Base-by-base conservation (phyloP, 1,140 invertebrate genomes). In the Drosophila simulans region DNA sequence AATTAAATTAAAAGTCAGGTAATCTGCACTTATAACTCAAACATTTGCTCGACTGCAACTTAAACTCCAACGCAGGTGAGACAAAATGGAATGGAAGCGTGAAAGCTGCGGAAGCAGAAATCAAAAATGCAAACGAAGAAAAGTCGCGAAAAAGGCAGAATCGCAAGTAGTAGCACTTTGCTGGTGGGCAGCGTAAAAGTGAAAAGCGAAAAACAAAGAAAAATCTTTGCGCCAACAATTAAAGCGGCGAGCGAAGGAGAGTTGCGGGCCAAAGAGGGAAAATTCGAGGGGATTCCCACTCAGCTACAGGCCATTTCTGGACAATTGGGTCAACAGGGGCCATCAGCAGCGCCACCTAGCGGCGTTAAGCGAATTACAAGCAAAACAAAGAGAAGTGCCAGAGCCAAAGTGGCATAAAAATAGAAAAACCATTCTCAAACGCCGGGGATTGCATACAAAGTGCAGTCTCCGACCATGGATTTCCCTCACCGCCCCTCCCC, bases 391-490 rank as follows among this genome's bases (percentile, higher is more conserved):
- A 12, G 51, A 45, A 60, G 58, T 56, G 59, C 56, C 58, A 51
- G 51, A 72, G 49, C 62, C 59, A 69, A 78, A 88, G 83, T 88
- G 83, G 83, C 83, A 88, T 88, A 88, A 88, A 89, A 86, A 83
- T 80, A 83, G 79, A 79, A 78, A 78, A 71, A 66, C 60, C 72
- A 53, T 66, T 66, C 72, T 56, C 52, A 71, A 52, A 71, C 66
- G n/a, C 11, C 64, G 35, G 39, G 69, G 58, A 68, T 40, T 72
- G 82, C 83, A 88, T 88, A 88, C 79, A 86, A 83, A 86, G 79
- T 88, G 84, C 84, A 80, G 43, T 51, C 63, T 56, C 27, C 31
- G 27, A 22, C 5, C 7, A 15, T 43, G 48, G 46, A 75, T 63
- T 66, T 31, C 46, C 45, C n/a, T 20, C 43, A 22, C 20, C 20